A percentile compares a stretch with the other conserved stretches of the same genome.
phyloP scores from a whole-genome alignment of 1,140 invertebrate genomes.

The Drosophila tani region DNA sequence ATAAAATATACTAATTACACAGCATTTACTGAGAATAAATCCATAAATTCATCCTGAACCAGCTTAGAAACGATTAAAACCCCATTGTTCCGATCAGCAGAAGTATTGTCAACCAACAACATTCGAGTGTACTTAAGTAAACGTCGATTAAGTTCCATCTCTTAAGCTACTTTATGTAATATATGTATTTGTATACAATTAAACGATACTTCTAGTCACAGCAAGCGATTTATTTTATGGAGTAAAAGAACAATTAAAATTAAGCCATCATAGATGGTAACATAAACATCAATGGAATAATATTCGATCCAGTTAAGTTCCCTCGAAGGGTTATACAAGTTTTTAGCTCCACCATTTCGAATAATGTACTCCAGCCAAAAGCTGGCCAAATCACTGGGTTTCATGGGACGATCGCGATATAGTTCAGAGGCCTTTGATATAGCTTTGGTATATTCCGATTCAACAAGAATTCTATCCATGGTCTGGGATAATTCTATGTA shows the following conservation, averaged over 20 bases:
- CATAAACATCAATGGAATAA: conserved; percentile 52
- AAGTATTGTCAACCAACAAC: conserved; percentile 74
- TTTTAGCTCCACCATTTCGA: conserved; percentile 84
- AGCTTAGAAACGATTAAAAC: conserved; percentile 14
- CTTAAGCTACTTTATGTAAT: conserved; percentile 47
- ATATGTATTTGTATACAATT: conserved; percentile 50
- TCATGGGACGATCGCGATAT: conserved; percentile 72
- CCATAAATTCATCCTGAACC: background rate
- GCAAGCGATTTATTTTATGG: conserved; percentile 25
- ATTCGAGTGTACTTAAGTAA: conserved; percentile 78
- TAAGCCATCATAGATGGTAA: conserved; percentile 22
- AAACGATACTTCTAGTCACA: conserved; percentile 77
- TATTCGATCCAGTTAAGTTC: conserved; percentile 47
- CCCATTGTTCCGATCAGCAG: conserved; percentile 42
- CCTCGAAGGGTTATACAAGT: conserved; percentile 72
- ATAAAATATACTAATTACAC: background rate
- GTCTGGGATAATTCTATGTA: conserved; percentile 50
- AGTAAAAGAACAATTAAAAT: conserved; percentile 14
- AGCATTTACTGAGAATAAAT: conserved; percentile 1
- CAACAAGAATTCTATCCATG: conserved; percentile 36
- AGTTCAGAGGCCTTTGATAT: conserved; percentile 49
- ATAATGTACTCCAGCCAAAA: conserved; percentile 83
- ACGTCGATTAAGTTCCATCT: conserved; percentile 53
- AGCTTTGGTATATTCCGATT: conserved; percentile 27
- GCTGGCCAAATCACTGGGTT: conserved; percentile 38